Conservation (phyloP, 2,113 vertebrate species). For the Ploceus nigricollis region DNA sequence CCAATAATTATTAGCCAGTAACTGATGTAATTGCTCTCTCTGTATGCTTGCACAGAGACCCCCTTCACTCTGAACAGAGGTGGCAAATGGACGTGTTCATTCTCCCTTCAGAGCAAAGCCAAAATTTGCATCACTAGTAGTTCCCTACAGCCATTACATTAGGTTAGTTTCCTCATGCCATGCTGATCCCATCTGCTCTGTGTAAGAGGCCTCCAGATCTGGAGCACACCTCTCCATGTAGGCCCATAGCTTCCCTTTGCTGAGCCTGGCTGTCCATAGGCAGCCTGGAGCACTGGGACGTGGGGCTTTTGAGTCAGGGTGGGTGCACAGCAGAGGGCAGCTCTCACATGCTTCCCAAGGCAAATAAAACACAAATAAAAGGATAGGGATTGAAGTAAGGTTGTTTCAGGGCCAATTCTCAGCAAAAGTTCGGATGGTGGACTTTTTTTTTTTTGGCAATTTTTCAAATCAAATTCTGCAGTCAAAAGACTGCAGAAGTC, state of each 20-base stretch:
- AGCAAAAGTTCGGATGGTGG: neutral
- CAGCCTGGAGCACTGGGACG: fast-evolving
- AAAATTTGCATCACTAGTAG: neutral
- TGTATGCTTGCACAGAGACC: neutral
- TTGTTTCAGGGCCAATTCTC: neutral
- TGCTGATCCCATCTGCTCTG: neutral
- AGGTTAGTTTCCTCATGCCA: neutral
- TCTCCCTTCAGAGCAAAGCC: neutral
- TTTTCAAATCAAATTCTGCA: neutral
- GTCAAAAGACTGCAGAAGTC: neutral
- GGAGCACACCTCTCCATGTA: fast-evolving
- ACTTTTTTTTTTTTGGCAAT: neutral
- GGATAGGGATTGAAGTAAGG: neutral
- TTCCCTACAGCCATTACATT: neutral
- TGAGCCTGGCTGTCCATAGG: neutral
- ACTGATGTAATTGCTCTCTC: neutral
- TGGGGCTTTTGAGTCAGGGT: neutral
- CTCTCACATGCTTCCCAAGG: neutral
- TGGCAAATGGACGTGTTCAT: fast-evolving
- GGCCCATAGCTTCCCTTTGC: neutral
- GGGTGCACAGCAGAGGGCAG: neutral
- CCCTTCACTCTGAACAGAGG: neutral
- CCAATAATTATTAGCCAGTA: neutral
- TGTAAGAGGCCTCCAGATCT: neutral
- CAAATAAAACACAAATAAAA: neutral